A percentile compares a stretch with the other conserved stretches of the same genome.
Conservation (phyloP, 37 sponge, comb jelly and placozoan genomes). For the Diacarnus erythraeanus region DNA sequence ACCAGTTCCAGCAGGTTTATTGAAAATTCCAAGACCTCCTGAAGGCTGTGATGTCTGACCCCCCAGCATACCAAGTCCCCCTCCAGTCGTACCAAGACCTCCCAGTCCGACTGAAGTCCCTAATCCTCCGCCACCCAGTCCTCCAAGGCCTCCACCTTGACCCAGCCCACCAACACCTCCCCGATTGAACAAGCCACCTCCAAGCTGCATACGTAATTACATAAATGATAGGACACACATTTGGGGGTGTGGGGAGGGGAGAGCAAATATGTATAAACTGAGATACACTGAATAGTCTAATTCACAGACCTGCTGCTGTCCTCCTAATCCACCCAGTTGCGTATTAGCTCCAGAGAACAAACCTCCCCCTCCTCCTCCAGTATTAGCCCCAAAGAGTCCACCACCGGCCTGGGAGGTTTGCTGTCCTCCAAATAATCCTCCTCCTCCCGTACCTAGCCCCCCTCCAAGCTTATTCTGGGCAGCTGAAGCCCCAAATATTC, state of each 20-base stretch:
- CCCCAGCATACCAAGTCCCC: slow-evolving; percentile 16
- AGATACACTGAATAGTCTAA: no score
- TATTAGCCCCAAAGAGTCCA: slow-evolving; percentile 6
- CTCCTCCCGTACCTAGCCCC: slow-evolving; percentile 32
- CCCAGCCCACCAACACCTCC: not conserved
- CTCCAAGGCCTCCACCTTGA: not conserved
- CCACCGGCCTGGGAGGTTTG: slow-evolving; percentile 22
- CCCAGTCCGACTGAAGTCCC: not conserved
- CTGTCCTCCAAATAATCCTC: slow-evolving; percentile 22
- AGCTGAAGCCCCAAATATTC: slow-evolving; percentile 14
- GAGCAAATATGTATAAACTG: no score
- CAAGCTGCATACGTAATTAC: slow-evolving; percentile 10
- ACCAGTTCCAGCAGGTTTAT: slow-evolving; percentile 4
- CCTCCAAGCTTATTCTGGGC: slow-evolving; percentile 9
- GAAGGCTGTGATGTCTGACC: not conserved
- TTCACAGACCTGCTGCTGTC: slow-evolving; percentile 1
- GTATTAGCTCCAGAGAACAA: not conserved
- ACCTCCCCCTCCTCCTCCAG: slow-evolving; percentile 37
- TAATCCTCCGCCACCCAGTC: not conserved
- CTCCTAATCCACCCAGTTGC: slow-evolving; percentile 1
- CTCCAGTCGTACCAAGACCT: not conserved
- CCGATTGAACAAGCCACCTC: slow-evolving; percentile 4
- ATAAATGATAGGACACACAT: no score
- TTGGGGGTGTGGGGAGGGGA: no score
- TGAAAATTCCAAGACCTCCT: slow-evolving; percentile 17